Evolutionary conservation across 2,113 vertebrate genomes (phyloP).

Genomic region (Oophaga pumilio): DNA sequence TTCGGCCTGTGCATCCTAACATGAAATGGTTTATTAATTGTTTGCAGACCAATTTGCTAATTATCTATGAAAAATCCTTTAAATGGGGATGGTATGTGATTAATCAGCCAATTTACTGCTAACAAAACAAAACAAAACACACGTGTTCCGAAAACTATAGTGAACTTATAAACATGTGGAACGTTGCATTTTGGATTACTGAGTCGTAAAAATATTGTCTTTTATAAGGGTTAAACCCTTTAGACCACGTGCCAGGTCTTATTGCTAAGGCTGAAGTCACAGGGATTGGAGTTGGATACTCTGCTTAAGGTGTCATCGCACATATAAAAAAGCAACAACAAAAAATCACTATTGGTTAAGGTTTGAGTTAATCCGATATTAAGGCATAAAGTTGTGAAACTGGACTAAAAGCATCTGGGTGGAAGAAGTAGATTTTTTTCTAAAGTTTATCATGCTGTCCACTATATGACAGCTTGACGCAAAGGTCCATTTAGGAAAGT

Average conservation of each 20-base stretch:
- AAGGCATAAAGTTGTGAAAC: slow-evolving; percentile 73
- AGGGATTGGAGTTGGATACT: slow-evolving; percentile 60
- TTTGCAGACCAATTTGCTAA: slow-evolving; percentile 57
- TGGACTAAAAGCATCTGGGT: slow-evolving; percentile 80
- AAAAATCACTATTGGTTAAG: slow-evolving; percentile 69
- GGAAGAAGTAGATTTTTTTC: slow-evolving; percentile 77
- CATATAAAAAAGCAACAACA: slow-evolving; percentile 49
- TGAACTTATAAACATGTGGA: background rate
- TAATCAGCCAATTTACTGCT: slow-evolving; percentile 46
- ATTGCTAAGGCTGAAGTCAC: slow-evolving; percentile 61
- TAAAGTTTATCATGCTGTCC: slow-evolving; percentile 83
- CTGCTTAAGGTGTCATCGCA: slow-evolving; percentile 61
- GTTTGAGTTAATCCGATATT: slow-evolving; percentile 76
- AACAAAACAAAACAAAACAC: slow-evolving; percentile 61
- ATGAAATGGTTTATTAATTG: slow-evolving; percentile 55
- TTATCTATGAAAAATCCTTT: slow-evolving; percentile 36
- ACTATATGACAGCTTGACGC: slow-evolving; percentile 83
- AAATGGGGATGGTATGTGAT: slow-evolving; percentile 34
- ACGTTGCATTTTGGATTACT: background rate
- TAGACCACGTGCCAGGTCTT: slow-evolving; percentile 51
- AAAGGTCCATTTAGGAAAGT: slow-evolving; percentile 82
- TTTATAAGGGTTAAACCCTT: slow-evolving; percentile 58
- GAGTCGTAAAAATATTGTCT: slow-evolving; percentile 58
- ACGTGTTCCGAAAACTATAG: slow-evolving; percentile 35
- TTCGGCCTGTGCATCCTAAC: slow-evolving; percentile 57